Evolutionary conservation across 2,113 vertebrate species (phyloP), one percentile per base, ranked within the genome.

Genomic region (Bothrops jararaca): DNA sequence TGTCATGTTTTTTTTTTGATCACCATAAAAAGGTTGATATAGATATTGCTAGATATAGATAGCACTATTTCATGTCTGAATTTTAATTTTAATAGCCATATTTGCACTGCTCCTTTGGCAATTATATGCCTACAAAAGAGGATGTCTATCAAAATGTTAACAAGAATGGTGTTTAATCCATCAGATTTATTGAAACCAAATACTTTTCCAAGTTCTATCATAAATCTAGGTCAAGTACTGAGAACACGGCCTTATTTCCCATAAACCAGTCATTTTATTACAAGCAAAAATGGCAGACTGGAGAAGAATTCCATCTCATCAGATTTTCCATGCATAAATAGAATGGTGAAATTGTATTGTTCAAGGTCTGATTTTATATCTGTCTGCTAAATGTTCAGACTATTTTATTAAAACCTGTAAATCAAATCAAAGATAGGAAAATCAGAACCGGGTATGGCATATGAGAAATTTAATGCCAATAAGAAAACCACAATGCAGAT

Each of bases 141-240:
- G 57, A 90, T 87, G 91, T 94, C 93, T 95, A 91, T 95, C 95
- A 95, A 96, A 96, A 95, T 92, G 85, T 92, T 96, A 94, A 96
- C 94, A 94, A 88, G 89, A 12, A 54, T 89, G 34, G 93, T 88
- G 64, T 91, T 96, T 94, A 94, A 91, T 95, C 93, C 94, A 93
- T 95, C 90, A 95, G 86, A 93, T 96, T 94, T 95, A 94, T 96
- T 95, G 92, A 96, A 96, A 94, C 42, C 90, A 96, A 97, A 95
- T 94, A 93, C 54, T 93, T 96, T 95, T 95, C 85, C 56, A 95
- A 95, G 54, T 87, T 93, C 86, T 39, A n/a, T 93, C 89, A 92
- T 96, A 96, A 95, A 97, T 94, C 88, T 92, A 92, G 93, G 88
- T 95, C 92, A 94, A 96, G 85, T 96, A 94, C 94, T 91, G 69